Evolutionary conservation across 1,140 invertebrate species (phyloP).

Genomic region (Camponotus pennsylvanicus): DNA sequence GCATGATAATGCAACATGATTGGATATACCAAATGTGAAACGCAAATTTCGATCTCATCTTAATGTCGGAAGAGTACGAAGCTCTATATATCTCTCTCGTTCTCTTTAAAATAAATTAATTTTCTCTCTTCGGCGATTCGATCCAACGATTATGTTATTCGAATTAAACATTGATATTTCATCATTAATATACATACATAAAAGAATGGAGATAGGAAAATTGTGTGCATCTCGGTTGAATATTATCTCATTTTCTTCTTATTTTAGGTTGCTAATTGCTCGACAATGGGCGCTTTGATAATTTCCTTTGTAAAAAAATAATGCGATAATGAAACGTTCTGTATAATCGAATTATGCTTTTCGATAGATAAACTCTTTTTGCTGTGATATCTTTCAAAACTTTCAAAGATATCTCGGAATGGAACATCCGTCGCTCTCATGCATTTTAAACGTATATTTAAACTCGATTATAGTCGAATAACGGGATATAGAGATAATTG

Average conservation of each 20-base stretch:
- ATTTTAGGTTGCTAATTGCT: not conserved
- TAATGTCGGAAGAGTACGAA: not conserved
- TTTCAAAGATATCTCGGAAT: conserved; percentile 3
- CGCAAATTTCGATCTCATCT: not conserved
- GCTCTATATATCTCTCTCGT: too few species aligned
- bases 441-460: conserved; percentile 27
- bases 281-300: not conserved
- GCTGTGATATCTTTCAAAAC: not conserved
- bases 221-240: too few species aligned
- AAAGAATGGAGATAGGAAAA: too few species aligned
- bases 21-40: not conserved
- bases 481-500: conserved; percentile 13
- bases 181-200: too few species aligned
- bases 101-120: not conserved
- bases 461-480: conserved; percentile 9
- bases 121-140: not conserved
- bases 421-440: conserved; percentile 1
- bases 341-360: not conserved
- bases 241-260: not conserved
- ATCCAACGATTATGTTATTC: not conserved
- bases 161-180: not conserved
- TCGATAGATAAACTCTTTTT: conserved; percentile 16
- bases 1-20: not conserved
- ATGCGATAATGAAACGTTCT: not conserved
- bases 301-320: conserved; percentile 23